Evolutionary conservation across 2,797 vertebrate species (phyloP).

Genomic region (Enteromius anoplus): DNA sequence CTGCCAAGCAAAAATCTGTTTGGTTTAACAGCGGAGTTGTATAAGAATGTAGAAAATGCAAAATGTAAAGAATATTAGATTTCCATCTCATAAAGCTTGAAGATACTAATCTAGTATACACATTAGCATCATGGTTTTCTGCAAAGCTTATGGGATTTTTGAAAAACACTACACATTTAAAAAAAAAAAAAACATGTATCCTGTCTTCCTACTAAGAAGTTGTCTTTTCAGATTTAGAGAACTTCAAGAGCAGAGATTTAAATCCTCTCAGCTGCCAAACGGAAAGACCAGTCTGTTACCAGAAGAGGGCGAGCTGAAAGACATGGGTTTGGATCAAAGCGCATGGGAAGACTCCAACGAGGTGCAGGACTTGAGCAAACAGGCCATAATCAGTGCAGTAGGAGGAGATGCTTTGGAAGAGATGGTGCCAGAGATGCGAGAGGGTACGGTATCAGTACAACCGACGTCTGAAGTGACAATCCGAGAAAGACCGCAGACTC

Average conservation of each 20-base stretch:
- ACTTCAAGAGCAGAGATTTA: conserved; percentile 68
- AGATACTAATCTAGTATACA: neutral
- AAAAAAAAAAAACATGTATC: neutral
- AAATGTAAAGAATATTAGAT: too few relatives aligned
- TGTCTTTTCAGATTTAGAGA: conserved; percentile 78
- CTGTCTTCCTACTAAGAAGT: neutral
- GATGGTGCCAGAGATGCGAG: conserved; percentile 38
- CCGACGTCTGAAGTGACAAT: conserved; percentile 34
- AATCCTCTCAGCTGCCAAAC: conserved; percentile 71
- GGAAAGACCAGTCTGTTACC: conserved; percentile 67
- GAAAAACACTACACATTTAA: neutral
- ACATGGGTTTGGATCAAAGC: conserved; percentile 84
- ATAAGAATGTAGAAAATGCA: conserved; percentile 55
- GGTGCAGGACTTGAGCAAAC: conserved; percentile 76
- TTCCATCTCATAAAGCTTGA: neutral
- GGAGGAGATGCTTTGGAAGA: conserved; percentile 14
- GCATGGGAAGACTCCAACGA: conserved; percentile 87
- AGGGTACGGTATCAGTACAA: neutral
- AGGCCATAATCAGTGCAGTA: conserved; percentile 63
- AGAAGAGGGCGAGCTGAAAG: conserved; percentile 67
- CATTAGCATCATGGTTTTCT: neutral
- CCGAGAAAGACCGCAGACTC: conserved; percentile 52
- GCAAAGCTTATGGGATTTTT: neutral
- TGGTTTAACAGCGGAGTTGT: conserved; percentile 8
- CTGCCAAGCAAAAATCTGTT: conserved; percentile 37